Conservation (phyloP, 2,113 vertebrate species). For the Blennius ocellaris region DNA sequence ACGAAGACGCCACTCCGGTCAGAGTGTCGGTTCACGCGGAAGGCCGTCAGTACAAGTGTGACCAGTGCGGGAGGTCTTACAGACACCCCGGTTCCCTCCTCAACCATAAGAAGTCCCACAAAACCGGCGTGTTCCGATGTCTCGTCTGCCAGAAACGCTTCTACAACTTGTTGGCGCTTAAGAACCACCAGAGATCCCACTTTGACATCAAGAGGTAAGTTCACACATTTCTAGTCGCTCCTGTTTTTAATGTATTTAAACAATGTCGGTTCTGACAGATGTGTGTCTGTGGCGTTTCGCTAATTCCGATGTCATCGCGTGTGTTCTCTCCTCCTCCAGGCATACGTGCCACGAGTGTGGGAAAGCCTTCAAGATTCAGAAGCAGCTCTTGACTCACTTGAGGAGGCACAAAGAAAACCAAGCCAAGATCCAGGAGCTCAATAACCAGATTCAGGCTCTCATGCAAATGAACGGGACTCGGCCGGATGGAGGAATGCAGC, state of each 20-base stretch:
- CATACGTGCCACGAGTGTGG: slow-evolving; percentile 85
- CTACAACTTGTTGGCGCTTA: slow-evolving; percentile 91
- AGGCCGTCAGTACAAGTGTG: slow-evolving; percentile 85
- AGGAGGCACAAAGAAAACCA: slow-evolving; percentile 85
- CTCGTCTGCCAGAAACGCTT: slow-evolving; percentile 91
- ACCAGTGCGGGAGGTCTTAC: slow-evolving; percentile 90
- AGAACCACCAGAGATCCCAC: slow-evolving; percentile 91
- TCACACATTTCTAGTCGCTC: not conserved
- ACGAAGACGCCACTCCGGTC: slow-evolving; percentile 13
- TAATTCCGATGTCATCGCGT: slow-evolving; percentile 24
- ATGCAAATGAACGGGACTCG: slow-evolving; percentile 78
- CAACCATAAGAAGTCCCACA: slow-evolving; percentile 93
- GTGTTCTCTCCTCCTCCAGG: slow-evolving; percentile 53
- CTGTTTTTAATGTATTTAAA: no score
- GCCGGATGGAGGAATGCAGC: slow-evolving; percentile 61
- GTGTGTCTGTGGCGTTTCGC: slow-evolving; percentile 19
- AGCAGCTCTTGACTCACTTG: slow-evolving; percentile 88
- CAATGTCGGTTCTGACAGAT: no score
- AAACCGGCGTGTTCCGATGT: slow-evolving; percentile 89
- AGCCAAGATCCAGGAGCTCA: slow-evolving; percentile 83
- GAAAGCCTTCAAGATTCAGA: slow-evolving; percentile 90
- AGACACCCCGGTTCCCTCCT: slow-evolving; percentile 90
- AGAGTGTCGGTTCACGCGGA: slow-evolving; percentile 30
- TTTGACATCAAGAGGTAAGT: slow-evolving; percentile 88
- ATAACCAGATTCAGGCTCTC: slow-evolving; percentile 82